Conservation (phyloP, 2,113 vertebrate genomes). For the Sturnira hondurensis region DNA sequence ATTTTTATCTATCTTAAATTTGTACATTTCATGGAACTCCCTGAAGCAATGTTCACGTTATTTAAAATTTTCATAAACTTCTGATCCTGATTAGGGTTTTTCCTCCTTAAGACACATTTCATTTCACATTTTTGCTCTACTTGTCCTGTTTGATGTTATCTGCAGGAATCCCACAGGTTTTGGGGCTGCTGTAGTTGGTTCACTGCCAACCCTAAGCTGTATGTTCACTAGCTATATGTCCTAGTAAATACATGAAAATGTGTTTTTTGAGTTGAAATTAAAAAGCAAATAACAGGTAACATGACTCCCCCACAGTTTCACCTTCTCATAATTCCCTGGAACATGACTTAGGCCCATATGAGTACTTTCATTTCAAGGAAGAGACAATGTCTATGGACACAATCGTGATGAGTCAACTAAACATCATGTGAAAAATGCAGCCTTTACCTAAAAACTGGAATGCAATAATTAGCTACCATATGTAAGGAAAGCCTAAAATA, state of each 20-base stretch:
- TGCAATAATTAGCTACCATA: not conserved
- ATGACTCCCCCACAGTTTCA: not conserved
- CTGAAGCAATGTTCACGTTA: constrained; percentile 22
- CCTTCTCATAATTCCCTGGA: not conserved
- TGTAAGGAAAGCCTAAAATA: not conserved
- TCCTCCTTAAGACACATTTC: constrained; percentile 19
- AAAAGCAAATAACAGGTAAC: not conserved
- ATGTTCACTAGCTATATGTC: not conserved
- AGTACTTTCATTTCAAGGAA: not conserved
- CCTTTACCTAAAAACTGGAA: not conserved
- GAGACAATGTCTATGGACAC: not conserved
- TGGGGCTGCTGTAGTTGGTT: not conserved
- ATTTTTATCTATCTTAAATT: not conserved
- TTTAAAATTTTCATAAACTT: constrained; percentile 37
- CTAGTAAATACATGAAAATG: not conserved
- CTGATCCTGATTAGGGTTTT: constrained; percentile 28
- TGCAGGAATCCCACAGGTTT: not conserved
- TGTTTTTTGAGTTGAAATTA: constrained; percentile 30
- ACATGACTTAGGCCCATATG: not conserved
- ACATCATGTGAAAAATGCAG: not conserved
- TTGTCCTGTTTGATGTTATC: constrained; percentile 56
- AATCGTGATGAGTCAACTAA: not conserved
- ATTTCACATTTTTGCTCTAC: constrained; percentile 16
- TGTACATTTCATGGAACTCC: constrained; percentile 35
- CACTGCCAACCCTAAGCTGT: not conserved